These are phyloP conservation scores for Nomada flava DNA, from an alignment of 2,888 invertebrate genomes.

Conservation along the genomic window DNA sequence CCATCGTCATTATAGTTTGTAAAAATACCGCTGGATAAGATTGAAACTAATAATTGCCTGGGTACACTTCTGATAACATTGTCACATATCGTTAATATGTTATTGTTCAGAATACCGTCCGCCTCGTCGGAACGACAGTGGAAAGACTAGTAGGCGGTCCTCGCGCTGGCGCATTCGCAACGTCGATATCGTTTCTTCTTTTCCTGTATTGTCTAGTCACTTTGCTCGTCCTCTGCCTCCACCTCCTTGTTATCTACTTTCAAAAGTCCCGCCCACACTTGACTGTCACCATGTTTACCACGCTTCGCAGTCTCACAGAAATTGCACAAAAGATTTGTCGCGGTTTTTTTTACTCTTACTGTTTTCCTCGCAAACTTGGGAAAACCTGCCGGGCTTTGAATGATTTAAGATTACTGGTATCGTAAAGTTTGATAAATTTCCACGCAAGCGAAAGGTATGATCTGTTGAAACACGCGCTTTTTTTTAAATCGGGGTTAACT, in stretches of 20 bases:
- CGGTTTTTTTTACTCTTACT: not conserved
- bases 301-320: not conserved
- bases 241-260: conserved; percentile 53
- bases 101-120: conserved; percentile 46
- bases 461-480: not conserved
- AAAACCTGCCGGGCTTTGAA: too few species aligned
- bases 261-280: conserved; percentile 73
- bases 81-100: conserved; percentile 39
- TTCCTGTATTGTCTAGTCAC: conserved; percentile 75
- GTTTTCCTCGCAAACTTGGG: not conserved
- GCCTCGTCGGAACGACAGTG: conserved; percentile 46
- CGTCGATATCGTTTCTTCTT: conserved; percentile 69
- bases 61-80: conserved; percentile 48
- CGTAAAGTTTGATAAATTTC: not conserved
- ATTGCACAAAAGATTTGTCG: not conserved
- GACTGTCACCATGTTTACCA: conserved; percentile 41
- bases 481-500: conserved; percentile 33
- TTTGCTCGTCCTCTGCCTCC: conserved; percentile 73
- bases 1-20: not conserved
- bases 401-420: too few species aligned
- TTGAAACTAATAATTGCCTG: conserved; percentile 1
- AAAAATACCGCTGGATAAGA: conserved; percentile 28
- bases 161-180: conserved; percentile 75
- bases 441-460: not conserved
- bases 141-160: conserved; percentile 73